phyloP scores from a whole-genome alignment of 2,113 vertebrate species.

The Ictalurus furcatus region DNA sequence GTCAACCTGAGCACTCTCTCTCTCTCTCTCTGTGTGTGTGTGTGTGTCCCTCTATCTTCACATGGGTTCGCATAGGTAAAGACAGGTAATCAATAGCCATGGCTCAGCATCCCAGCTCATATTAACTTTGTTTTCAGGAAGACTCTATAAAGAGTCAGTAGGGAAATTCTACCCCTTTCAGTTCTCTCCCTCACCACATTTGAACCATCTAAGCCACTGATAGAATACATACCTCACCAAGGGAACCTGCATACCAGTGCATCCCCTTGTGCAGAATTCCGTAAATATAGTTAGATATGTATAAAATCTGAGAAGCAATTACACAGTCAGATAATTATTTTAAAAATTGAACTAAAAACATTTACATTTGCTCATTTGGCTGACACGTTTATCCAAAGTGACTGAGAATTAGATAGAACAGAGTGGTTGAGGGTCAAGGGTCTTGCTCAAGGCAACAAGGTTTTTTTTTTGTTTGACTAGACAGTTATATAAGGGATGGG shows the following conservation, averaged over 20 bases:
- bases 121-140: slow-evolving; percentile 77
- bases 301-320: not conserved
- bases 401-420: not conserved
- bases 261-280: not conserved
- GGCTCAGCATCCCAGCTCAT: slow-evolving; percentile 62
- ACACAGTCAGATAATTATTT: not conserved
- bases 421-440: not conserved
- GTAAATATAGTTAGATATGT: not conserved
- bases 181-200: slow-evolving; percentile 60
- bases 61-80: slow-evolving; percentile 60
- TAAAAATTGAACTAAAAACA: not conserved
- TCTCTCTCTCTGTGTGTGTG: slow-evolving; percentile 14
- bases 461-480: not conserved
- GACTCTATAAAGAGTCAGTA: slow-evolving; percentile 72
- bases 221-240: not conserved
- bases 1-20: not conserved
- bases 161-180: slow-evolving; percentile 69
- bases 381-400: not conserved
- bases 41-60: slow-evolving; percentile 24
- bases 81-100: slow-evolving; percentile 73
- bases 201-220: slow-evolving; percentile 51
- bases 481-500: not conserved
- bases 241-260: slow-evolving; percentile 31
- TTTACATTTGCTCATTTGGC: not conserved
- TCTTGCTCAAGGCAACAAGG: not conserved